Evolutionary conservation across 2,797 vertebrate genomes (phyloP).

Genomic region (Pelodytes ibericus): DNA sequence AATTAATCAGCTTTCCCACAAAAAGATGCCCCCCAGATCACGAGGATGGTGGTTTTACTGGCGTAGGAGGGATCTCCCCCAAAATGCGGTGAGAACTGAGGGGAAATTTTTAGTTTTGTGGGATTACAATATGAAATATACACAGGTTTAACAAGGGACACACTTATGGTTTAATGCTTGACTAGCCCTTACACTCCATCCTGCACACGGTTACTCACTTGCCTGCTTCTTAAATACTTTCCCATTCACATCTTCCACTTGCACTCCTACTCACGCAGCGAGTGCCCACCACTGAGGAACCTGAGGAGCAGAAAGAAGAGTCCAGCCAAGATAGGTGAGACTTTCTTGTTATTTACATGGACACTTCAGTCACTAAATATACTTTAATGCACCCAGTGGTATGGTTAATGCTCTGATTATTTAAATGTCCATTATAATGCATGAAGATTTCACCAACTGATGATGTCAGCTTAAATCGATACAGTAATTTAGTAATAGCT

Average conservation of each 20-base stretch:
- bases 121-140: neutral
- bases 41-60: slow-evolving; percentile 95
- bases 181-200: no score
- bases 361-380: no score
- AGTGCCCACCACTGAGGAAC: slow-evolving; percentile 17
- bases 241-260: neutral
- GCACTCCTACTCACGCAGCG: slow-evolving; percentile 24
- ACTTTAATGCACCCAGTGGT: no score
- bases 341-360: neutral
- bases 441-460: no score
- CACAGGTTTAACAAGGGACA: no score
- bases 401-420: no score
- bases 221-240: neutral
- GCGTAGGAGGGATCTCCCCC: slow-evolving; percentile 78
- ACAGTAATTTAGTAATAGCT: no score
- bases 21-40: slow-evolving; percentile 91
- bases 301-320: slow-evolving; percentile 30
- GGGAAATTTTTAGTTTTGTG: no score
- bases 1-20: slow-evolving; percentile 82
- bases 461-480: no score
- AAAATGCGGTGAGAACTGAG: slow-evolving; percentile 31
- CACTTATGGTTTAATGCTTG: no score
- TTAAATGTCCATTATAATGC: no score
- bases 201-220: neutral
- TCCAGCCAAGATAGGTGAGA: slow-evolving; percentile 3